phyloP scores from a whole-genome alignment of 2,888 invertebrate genomes.

The Branchellion lobata region DNA sequence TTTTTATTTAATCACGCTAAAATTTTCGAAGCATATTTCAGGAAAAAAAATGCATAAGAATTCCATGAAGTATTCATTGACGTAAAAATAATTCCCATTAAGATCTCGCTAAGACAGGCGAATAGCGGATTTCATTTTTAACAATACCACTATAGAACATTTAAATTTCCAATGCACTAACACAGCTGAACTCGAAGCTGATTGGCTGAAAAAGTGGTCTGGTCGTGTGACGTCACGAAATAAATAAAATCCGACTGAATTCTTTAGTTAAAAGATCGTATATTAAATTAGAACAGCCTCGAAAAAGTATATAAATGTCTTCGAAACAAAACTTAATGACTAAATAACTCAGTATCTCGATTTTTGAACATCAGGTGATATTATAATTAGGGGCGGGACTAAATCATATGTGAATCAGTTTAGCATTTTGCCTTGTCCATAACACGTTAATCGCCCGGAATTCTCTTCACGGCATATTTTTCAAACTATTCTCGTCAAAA shows the following conservation, averaged over 20 bases:
- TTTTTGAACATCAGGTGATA: background rate
- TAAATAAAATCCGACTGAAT: background rate
- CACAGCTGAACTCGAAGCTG: background rate
- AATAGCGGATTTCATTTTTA: no score
- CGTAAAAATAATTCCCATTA: no score
- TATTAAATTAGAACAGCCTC: background rate
- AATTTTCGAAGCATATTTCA: no score
- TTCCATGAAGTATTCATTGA: no score
- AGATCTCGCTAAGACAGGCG: no score
- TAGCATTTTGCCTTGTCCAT: no score
- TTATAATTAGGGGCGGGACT: background rate
- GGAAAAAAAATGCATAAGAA: no score
- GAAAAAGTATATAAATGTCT: background rate
- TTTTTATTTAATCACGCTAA: no score
- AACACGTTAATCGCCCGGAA: background rate
- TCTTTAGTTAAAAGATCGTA: background rate
- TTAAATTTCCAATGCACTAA: no score
- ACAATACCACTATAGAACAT: no score
- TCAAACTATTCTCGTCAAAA: background rate
- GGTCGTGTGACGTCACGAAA: background rate
- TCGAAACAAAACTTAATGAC: background rate
- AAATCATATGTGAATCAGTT: no score
- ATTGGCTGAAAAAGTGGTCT: conserved; percentile 12
- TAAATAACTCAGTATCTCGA: background rate
- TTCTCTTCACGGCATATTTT: background rate